phyloP scores from a whole-genome alignment of 2,797 vertebrate species.

The Sebastes goodei region DNA sequence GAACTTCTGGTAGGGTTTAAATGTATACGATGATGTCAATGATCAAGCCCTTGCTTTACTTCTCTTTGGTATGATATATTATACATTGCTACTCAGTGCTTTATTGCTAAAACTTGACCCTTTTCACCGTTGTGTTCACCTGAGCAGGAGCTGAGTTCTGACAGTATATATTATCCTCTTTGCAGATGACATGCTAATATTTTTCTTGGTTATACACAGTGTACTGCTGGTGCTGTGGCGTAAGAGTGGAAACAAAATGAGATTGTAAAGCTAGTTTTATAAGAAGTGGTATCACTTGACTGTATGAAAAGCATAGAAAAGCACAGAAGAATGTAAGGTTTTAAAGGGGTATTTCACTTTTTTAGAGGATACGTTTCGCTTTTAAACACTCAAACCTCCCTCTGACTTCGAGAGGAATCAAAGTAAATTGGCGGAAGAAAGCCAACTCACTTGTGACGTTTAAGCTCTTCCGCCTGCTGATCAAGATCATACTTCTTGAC shows the following conservation, averaged over 20 bases:
- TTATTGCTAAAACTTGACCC: constrained; percentile 58
- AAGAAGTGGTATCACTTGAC: constrained; percentile 47
- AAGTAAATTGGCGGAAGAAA: neutral
- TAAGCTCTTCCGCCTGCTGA: constrained; percentile 5
- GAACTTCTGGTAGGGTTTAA: constrained; percentile 32
- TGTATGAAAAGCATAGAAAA: constrained; percentile 50
- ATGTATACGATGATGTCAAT: constrained; percentile 72
- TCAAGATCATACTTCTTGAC: constrained; percentile 4
- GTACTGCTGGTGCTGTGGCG: constrained; percentile 36
- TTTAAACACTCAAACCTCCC: constrained; percentile 34
- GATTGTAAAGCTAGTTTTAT: constrained; percentile 65
- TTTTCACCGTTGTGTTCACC: constrained; percentile 48
- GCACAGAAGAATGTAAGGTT: constrained; percentile 76
- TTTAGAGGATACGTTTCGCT: constrained; percentile 29
- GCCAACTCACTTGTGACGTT: neutral
- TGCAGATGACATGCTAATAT: constrained; percentile 64
- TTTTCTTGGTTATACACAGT: constrained; percentile 45
- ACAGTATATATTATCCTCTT: constrained; percentile 47
- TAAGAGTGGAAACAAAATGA: constrained; percentile 39
- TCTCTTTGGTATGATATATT: constrained; percentile 43
- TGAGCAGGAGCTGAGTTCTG: constrained; percentile 30
- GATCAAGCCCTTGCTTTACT: constrained; percentile 56
- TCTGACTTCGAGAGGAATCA: neutral
- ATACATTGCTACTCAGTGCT: constrained; percentile 49
- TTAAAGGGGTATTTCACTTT: constrained; percentile 46